Evolutionary conservation across 2,113 vertebrate species (phyloP).

Genomic region (Carassius carassius): DNA sequence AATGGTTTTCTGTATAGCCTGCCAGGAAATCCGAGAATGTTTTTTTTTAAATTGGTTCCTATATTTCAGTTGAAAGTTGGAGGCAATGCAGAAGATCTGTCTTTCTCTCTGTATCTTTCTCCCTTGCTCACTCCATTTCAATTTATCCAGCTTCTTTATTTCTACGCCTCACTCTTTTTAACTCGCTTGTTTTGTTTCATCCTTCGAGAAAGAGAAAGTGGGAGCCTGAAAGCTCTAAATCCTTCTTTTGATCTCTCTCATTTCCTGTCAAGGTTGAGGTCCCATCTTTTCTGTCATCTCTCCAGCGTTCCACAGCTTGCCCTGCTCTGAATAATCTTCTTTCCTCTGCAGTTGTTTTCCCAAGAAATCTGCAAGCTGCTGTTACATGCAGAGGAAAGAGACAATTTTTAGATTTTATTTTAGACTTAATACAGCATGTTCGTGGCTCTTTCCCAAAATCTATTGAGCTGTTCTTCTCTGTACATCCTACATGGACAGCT

Average conservation of each 20-base stretch:
- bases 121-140: background rate
- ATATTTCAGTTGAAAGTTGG: conserved; percentile 11
- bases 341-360: conserved; percentile 44
- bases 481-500: background rate
- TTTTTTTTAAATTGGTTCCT: conserved; percentile 46
- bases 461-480: background rate
- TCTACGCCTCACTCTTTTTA: conserved; percentile 3
- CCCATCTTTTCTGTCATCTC: conserved; percentile 44
- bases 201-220: conserved; percentile 43
- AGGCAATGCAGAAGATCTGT: conserved; percentile 9
- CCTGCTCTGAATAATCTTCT: conserved; percentile 44
- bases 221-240: conserved; percentile 49
- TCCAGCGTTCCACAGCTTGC: conserved; percentile 40
- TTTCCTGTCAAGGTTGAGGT: conserved; percentile 56
- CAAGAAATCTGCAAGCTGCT: conserved; percentile 31
- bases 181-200: conserved; percentile 38
- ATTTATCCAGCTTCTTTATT: conserved; percentile 43
- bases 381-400: conserved; percentile 8
- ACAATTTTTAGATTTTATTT: conserved; percentile 14
- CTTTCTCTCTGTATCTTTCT: background rate
- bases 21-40: conserved; percentile 31
- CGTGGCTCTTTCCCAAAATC: background rate
- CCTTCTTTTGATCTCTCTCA: conserved; percentile 54
- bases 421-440: background rate
- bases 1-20: conserved; percentile 40